Evolutionary conservation across 1,140 invertebrate genomes (phyloP).

Genomic region (Hylaeus anthracinus): DNA sequence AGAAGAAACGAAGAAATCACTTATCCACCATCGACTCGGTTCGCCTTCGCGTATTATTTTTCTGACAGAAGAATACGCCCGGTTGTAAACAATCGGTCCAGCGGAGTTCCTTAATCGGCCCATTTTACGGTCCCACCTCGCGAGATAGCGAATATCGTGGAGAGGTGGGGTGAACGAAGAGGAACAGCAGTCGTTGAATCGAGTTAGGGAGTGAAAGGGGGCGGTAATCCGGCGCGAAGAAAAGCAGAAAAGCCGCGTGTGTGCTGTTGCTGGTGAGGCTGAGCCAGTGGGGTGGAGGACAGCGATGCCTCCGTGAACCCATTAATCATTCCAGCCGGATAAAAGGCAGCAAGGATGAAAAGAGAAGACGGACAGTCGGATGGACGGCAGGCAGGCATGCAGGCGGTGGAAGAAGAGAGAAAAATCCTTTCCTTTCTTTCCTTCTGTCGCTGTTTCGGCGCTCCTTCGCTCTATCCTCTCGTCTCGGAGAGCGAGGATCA

Average conservation of each 20-base stretch:
- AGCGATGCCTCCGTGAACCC: slow-evolving; percentile 69
- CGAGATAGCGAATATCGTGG: slow-evolving; percentile 1
- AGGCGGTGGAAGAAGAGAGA: slow-evolving; percentile 22
- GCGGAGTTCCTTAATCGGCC: slow-evolving; percentile 12
- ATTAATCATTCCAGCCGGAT: slow-evolving; percentile 73
- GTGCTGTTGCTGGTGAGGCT: slow-evolving; percentile 22
- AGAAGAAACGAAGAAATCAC: not conserved
- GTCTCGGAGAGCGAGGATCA: slow-evolving; percentile 52
- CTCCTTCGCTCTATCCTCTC: not conserved
- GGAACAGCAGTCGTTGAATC: slow-evolving; percentile 12
- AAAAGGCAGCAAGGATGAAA: slow-evolving; percentile 71
- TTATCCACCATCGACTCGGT: too few relatives aligned
- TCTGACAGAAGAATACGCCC: not conserved
- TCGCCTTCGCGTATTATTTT: not conserved
- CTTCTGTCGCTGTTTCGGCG: slow-evolving; percentile 28
- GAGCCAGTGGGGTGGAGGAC: slow-evolving; percentile 15
- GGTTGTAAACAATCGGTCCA: not conserved
- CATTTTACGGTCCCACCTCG: slow-evolving; percentile 38
- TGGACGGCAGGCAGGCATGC: slow-evolving; percentile 48
- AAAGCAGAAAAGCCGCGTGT: slow-evolving; percentile 61
- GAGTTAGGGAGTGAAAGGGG: slow-evolving; percentile 2
- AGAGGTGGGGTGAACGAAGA: slow-evolving; percentile 3
- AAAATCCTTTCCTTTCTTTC: slow-evolving; percentile 14
- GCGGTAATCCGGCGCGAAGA: slow-evolving; percentile 53
- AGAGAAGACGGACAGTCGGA: slow-evolving; percentile 68